Evolutionary conservation across 2,113 vertebrate species (phyloP).

Genomic region (Sclerurus mexicanus): DNA sequence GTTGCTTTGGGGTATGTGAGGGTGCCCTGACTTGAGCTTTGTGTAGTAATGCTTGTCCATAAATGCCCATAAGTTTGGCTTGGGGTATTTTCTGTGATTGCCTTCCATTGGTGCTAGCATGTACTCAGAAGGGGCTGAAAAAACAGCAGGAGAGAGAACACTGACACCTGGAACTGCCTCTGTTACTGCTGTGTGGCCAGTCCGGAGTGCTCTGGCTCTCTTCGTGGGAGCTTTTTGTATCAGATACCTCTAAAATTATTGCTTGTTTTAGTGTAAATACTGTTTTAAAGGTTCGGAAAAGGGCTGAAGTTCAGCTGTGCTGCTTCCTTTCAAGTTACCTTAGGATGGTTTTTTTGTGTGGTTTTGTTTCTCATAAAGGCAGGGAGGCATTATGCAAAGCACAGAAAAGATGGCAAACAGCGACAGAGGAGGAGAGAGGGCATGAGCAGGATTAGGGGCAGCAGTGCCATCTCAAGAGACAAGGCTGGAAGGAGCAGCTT

Average conservation of each 20-base stretch:
- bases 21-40: background rate
- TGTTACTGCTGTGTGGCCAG: background rate
- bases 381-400: background rate
- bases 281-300: background rate
- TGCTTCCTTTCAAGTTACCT: background rate
- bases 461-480: background rate
- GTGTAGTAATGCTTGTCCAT: background rate
- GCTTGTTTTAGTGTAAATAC: background rate
- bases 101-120: fast-evolving
- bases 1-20: fast-evolving
- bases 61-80: background rate
- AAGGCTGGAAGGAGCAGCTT: background rate
- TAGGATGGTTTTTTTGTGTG: background rate
- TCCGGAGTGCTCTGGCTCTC: background rate
- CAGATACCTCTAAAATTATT: background rate
- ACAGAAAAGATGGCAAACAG: background rate
- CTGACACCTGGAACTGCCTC: fast-evolving
- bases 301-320: background rate
- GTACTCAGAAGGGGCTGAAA: background rate
- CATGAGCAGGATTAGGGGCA: no score
- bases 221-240: fast-evolving
- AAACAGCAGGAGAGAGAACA: background rate
- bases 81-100: background rate
- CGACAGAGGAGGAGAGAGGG: background rate
- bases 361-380: background rate